Evolutionary conservation across 2,888 invertebrate genomes (phyloP).

Genomic region (Alloscopus bannaensis): DNA sequence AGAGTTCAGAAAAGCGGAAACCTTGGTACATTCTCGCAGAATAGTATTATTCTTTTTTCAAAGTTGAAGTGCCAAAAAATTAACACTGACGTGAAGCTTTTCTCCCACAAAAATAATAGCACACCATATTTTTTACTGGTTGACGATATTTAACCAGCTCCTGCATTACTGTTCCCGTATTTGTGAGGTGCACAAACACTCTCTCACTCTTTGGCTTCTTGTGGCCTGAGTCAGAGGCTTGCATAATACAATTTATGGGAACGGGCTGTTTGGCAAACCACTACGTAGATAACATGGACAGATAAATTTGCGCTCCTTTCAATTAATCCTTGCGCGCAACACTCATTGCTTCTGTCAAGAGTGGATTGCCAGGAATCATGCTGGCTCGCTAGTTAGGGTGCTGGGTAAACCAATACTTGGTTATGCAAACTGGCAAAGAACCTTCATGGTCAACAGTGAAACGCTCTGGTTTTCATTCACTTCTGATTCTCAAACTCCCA

Average conservation of each 20-base stretch:
- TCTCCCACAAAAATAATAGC: no score
- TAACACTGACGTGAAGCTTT: no score
- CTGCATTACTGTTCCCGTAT: no score
- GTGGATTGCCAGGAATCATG: conserved; percentile 18
- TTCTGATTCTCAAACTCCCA: no score
- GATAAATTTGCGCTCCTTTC: conserved; percentile 28
- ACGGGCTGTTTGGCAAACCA: conserved; percentile 27
- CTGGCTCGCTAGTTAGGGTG: conserved; percentile 9
- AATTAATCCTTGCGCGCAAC: conserved; percentile 43
- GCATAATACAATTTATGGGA: neutral
- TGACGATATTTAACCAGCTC: neutral
- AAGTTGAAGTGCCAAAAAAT: no score
- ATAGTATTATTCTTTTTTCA: no score
- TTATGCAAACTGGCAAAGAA: neutral
- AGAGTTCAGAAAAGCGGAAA: neutral
- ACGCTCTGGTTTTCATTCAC: no score
- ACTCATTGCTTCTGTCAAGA: conserved; percentile 37
- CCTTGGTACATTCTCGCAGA: neutral
- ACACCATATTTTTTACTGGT: neutral
- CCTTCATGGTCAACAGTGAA: neutral
- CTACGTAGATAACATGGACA: conserved; percentile 17
- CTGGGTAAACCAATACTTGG: no score
- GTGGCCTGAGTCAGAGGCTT: no score
- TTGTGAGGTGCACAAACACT: no score
- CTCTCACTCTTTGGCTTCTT: no score